Percentiles rank a stretch among this genome's conserved stretches.
Evolutionary conservation across 2,888 invertebrate species (phyloP).

Genomic region (Blera fallax): DNA sequence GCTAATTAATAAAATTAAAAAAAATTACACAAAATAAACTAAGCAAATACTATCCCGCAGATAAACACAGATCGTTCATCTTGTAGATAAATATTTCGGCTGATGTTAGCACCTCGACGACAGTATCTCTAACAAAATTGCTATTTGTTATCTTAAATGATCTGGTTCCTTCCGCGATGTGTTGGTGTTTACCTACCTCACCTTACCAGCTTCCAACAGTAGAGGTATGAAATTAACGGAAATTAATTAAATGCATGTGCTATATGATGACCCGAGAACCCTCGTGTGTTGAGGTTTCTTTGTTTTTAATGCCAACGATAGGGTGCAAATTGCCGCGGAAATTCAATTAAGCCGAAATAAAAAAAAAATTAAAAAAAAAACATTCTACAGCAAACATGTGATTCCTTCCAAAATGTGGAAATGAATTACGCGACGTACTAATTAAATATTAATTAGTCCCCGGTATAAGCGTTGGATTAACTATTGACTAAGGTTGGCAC

Average conservation of each 20-base stretch:
- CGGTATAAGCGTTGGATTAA: neutral
- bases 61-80: conserved; percentile 13
- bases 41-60: neutral
- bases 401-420: neutral
- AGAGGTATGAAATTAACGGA: neutral
- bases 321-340: neutral
- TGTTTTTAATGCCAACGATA: neutral
- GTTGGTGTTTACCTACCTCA: neutral
- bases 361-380: neutral
- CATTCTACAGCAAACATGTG: conserved; percentile 15
- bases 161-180: neutral
- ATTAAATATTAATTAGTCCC: conserved; percentile 32
- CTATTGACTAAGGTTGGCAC: neutral
- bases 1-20: conserved; percentile 20
- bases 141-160: neutral
- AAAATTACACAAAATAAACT: conserved; percentile 4
- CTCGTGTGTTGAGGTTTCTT: neutral
- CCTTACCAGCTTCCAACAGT: neutral
- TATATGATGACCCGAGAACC: neutral
- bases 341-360: conserved; percentile 21
- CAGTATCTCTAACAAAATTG: neutral
- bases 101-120: conserved; percentile 23
- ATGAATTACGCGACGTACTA: neutral
- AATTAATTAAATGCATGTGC: conserved; percentile 7
- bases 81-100: conserved; percentile 13